These are phyloP conservation scores for Cosmopolites sordidus DNA, from an alignment of 2,888 invertebrate species.

Conservation along the genomic window DNA sequence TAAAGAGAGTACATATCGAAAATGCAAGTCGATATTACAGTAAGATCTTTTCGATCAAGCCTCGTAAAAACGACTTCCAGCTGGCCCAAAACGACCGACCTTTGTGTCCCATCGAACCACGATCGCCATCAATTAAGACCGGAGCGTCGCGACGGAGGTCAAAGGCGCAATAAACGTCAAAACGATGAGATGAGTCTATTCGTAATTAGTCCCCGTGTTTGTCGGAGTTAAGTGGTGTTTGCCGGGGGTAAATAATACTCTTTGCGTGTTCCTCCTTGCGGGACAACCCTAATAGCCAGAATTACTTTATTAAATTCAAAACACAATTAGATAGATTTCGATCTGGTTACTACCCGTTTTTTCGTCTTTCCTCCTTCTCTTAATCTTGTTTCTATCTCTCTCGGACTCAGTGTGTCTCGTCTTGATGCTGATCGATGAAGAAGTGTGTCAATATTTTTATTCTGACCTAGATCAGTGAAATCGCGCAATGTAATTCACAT, in stretches of 20 bases:
- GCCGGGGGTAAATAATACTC: conserved; percentile 2
- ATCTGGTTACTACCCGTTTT: background rate
- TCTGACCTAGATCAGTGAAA: no score
- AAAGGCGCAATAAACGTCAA: conserved; percentile 1
- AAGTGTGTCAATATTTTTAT: no score
- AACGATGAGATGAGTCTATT: background rate
- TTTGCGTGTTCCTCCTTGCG: background rate
- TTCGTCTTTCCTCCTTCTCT: no score
- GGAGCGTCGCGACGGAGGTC: background rate
- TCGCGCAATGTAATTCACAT: no score
- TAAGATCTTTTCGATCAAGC: no score
- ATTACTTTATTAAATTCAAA: conserved; percentile 1
- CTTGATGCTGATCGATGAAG: no score
- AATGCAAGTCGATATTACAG: no score
- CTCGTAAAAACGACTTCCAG: no score
- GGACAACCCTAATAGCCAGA: background rate
- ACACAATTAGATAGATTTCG: background rate
- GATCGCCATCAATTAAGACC: background rate
- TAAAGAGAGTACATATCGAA: no score
- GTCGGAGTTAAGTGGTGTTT: conserved; percentile 19
- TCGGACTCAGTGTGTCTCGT: no score
- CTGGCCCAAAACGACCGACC: no score
- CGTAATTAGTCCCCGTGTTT: conserved; percentile 8
- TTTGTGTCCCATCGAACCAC: background rate
- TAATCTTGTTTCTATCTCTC: no score